phyloP scores from a whole-genome alignment of 2,113 vertebrate genomes.

The Macroglossus sobrinus region DNA sequence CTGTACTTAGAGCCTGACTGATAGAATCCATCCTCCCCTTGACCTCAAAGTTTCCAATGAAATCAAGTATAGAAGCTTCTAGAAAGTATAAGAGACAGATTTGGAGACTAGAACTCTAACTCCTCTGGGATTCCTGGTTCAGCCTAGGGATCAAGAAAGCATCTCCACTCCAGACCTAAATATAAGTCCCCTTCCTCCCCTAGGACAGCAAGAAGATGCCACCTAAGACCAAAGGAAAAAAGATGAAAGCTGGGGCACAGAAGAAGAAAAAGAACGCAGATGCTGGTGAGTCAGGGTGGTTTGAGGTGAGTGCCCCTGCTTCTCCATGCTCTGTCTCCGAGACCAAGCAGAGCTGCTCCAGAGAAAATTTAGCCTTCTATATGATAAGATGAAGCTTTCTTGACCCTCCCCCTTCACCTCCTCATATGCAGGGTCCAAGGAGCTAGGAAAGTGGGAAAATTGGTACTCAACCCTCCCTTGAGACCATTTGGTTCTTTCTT shows the following conservation, averaged over 20 bases:
- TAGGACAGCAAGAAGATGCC: constrained; percentile 75
- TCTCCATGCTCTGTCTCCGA: background rate
- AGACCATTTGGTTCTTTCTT: background rate
- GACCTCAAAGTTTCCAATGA: background rate
- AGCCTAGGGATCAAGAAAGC: background rate
- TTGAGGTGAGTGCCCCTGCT: background rate
- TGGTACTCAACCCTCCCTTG: too few relatives aligned
- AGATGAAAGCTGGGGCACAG: constrained; percentile 47
- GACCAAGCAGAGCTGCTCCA: background rate
- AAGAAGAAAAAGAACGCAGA: constrained; percentile 13
- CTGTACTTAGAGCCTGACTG: background rate
- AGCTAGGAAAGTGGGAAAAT: background rate
- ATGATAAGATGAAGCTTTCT: background rate
- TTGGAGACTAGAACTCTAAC: background rate
- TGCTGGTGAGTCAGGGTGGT: constrained; percentile 37
- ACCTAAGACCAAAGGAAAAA: constrained; percentile 77
- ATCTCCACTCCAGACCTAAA: background rate
- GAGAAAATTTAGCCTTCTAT: background rate
- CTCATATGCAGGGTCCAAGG: background rate
- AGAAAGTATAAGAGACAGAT: background rate
- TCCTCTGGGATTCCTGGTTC: background rate
- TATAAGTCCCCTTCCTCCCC: background rate
- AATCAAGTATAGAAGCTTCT: constrained; percentile 4
- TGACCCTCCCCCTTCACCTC: background rate
- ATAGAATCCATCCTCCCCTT: background rate